These are phyloP conservation scores for Bucco capensis DNA, from an alignment of 2,113 vertebrate genomes.

Conservation along the genomic window DNA sequence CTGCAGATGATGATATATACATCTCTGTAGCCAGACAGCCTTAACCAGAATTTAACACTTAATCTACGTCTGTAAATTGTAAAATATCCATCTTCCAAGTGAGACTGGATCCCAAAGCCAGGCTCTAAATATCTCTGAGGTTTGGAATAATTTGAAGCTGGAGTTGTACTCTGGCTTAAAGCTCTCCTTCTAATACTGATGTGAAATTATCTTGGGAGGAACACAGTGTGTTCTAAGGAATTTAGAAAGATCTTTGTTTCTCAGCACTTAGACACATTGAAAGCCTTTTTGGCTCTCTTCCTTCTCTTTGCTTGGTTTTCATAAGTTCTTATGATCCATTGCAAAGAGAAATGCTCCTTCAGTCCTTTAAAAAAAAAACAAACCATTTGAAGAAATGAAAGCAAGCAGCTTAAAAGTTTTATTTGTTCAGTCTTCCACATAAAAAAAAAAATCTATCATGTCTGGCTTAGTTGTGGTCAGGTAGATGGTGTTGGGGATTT, in stretches of 20 bases:
- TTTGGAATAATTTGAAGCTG: neutral
- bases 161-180: neutral
- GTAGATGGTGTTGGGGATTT: neutral
- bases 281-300: neutral
- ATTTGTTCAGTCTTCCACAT: neutral
- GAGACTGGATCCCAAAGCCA: neutral
- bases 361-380: neutral
- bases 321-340: neutral
- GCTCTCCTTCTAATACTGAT: neutral
- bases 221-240: neutral
- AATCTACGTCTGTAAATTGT: neutral
- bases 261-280: neutral
- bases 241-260: conserved; percentile 9
- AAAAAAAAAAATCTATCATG: neutral
- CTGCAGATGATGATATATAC: neutral
- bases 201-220: neutral
- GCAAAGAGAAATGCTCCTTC: neutral
- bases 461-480: neutral
- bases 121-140: neutral
- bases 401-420: neutral
- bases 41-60: neutral
- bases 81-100: neutral
- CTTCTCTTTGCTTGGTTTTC: neutral
- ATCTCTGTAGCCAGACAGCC: neutral
- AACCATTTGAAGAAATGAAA: conserved; percentile 3